phyloP scores from a whole-genome alignment of 2,113 vertebrate species.

The Rhizomys pruinosus region DNA sequence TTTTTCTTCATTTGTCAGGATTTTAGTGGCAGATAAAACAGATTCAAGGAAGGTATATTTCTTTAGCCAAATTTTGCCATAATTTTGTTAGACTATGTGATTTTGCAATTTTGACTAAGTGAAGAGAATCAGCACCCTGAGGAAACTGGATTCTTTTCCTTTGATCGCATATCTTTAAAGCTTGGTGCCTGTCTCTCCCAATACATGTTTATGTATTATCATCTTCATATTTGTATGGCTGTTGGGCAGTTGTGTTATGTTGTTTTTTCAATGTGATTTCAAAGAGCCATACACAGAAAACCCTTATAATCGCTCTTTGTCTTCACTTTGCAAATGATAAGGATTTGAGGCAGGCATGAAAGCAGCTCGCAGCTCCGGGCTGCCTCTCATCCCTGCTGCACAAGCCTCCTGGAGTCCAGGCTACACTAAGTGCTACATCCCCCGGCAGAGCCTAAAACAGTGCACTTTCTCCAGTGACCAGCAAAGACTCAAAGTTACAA shows the following conservation, averaged over 20 bases:
- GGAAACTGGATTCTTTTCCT: not conserved
- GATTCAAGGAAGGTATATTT: not conserved
- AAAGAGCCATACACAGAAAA: not conserved
- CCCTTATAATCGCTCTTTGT: not conserved
- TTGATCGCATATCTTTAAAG: not conserved
- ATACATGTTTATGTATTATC: too few species aligned
- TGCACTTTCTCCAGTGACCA: too few species aligned
- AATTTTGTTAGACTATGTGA: not conserved
- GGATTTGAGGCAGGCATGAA: not conserved
- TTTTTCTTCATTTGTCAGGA: slow-evolving; percentile 12
- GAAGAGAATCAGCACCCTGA: not conserved
- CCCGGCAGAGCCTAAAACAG: not conserved
- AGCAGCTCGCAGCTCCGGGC: not conserved
- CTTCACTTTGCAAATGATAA: not conserved
- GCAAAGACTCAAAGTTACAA: not conserved
- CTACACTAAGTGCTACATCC: not conserved
- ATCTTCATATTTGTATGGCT: not conserved
- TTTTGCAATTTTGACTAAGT: not conserved
- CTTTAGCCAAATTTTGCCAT: not conserved
- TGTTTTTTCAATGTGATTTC: not conserved
- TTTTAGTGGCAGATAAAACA: not conserved
- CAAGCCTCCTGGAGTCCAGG: not conserved
- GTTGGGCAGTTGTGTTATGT: not conserved
- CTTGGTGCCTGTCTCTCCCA: not conserved
- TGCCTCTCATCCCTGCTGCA: not conserved